Evolutionary conservation across 2,113 vertebrate genomes (phyloP).

Genomic region (Tragelaphus scriptus): DNA sequence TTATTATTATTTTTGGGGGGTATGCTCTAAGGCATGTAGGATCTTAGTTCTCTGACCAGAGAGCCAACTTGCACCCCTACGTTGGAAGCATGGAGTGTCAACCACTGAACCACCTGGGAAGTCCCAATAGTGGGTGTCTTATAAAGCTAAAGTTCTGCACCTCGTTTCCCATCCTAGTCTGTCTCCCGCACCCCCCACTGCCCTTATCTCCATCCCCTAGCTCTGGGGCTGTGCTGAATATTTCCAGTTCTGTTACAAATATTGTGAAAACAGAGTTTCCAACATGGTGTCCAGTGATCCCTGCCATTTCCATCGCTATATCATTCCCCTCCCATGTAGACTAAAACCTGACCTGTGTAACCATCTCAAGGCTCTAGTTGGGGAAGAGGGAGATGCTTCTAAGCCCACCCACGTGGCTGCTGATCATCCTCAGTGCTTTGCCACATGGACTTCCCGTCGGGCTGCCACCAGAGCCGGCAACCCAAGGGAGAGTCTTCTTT

Average conservation of each 20-base stretch:
- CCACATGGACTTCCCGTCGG: not conserved
- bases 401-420: not conserved
- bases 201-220: not conserved
- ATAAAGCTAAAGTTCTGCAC: no score
- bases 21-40: not conserved
- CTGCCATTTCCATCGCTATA: not conserved
- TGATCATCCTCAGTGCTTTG: not conserved
- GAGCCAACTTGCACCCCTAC: not conserved
- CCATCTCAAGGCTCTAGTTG: not conserved
- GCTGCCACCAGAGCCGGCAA: not conserved
- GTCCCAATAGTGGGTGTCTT: not conserved
- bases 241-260: not conserved
- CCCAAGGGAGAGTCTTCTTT: not conserved
- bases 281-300: not conserved
- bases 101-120: not conserved
- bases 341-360: not conserved
- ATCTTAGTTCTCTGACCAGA: not conserved
- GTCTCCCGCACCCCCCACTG: not conserved
- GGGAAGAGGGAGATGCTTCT: not conserved
- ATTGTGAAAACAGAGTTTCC: not conserved
- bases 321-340: not conserved
- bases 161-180: no score
- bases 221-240: no score
- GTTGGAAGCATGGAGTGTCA: not conserved
- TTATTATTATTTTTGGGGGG: not conserved